Conservation (phyloP, 1,140 invertebrate species). For the Apis laboriosa region DNA sequence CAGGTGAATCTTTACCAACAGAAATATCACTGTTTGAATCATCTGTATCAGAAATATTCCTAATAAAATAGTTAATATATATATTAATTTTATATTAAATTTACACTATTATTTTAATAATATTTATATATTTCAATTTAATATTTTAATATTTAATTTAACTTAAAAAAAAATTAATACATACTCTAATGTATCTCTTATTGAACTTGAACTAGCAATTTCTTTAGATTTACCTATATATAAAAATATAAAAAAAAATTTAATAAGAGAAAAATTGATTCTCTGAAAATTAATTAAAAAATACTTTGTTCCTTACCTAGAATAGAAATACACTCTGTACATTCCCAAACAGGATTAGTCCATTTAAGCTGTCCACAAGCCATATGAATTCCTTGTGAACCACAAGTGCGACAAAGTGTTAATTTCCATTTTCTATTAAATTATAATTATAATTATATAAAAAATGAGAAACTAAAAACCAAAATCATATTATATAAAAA, state of each 20-base stretch:
- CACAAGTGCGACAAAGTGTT: constrained; percentile 82
- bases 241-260: neutral
- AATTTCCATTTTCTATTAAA: constrained; percentile 81
- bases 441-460: constrained; percentile 15
- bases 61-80: constrained; percentile 4
- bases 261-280: neutral
- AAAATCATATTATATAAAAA: neutral
- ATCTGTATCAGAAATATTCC: constrained; percentile 27
- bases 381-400: constrained; percentile 83
- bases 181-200: constrained; percentile 22
- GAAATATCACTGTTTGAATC: constrained; percentile 74
- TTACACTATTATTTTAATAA: neutral
- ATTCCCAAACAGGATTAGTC: constrained; percentile 74
- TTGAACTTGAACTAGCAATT: neutral
- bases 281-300: neutral
- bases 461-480: neutral
- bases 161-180: constrained; percentile 2
- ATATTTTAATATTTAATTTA: neutral
- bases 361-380: constrained; percentile 78
- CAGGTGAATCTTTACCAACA: constrained; percentile 64
- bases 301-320: constrained; percentile 52
- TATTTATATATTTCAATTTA: neutral
- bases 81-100: neutral
- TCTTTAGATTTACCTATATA: constrained; percentile 34
- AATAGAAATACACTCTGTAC: constrained; percentile 73